These are phyloP conservation scores for Apocrypta bakeri DNA, from an alignment of 1,140 invertebrate species.

Conservation along the genomic window DNA sequence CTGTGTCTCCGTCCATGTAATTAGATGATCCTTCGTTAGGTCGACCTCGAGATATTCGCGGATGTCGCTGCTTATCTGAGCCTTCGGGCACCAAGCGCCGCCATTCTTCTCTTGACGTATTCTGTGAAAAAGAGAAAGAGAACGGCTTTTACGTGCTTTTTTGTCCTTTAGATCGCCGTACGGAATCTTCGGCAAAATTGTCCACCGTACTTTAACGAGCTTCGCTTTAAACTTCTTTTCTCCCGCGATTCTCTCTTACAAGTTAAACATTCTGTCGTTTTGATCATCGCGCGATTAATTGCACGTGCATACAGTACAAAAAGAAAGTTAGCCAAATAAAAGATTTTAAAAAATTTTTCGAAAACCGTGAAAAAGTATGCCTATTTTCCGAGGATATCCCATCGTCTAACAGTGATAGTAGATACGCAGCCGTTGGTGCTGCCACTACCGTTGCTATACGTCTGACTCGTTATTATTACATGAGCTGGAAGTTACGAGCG, in stretches of 20 bases:
- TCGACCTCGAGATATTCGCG: constrained; percentile 93
- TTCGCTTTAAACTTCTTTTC: too few relatives aligned
- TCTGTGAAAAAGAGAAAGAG: background rate
- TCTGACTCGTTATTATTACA: constrained; percentile 12
- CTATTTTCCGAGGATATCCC: background rate
- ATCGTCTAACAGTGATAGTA: too few relatives aligned
- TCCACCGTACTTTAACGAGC: too few relatives aligned
- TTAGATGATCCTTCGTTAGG: constrained; percentile 83
- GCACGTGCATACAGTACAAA: too few relatives aligned
- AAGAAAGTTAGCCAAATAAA: too few relatives aligned
- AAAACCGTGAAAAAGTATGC: background rate
- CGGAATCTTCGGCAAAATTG: too few relatives aligned
- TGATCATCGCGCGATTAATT: too few relatives aligned
- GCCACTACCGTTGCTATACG: background rate
- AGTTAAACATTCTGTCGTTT: too few relatives aligned
- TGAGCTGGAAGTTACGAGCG: constrained; percentile 16
- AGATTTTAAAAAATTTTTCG: too few relatives aligned
- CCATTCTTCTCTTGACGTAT: constrained; percentile 86
- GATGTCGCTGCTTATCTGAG: constrained; percentile 82
- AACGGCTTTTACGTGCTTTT: background rate
- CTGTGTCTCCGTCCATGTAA: constrained; percentile 92
- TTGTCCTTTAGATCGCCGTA: too few relatives aligned
- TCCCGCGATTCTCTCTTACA: too few relatives aligned
- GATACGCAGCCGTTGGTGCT: background rate
- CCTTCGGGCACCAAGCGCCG: constrained; percentile 95